A percentile compares a stretch with the other conserved stretches of the same genome.
Conservation (phyloP, 2,113 vertebrate genomes). For the Microcebus tavaratra region DNA sequence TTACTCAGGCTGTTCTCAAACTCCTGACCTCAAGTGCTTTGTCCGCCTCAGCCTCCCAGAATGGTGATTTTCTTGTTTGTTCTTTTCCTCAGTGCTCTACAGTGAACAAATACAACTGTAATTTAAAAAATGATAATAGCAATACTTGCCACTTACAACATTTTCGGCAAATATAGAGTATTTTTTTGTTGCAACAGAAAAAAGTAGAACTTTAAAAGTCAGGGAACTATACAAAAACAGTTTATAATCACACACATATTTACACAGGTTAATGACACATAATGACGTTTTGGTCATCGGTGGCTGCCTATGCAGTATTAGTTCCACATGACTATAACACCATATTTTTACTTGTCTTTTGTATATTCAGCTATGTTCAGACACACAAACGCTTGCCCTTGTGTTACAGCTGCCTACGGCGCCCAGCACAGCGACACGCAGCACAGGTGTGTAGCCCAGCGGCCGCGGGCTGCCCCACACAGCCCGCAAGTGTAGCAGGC, state of each 20-base stretch:
- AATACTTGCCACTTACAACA: background rate
- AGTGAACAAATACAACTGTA: background rate
- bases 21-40: too few relatives aligned
- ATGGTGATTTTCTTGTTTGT: background rate
- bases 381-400: background rate
- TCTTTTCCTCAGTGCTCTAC: background rate
- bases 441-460: background rate
- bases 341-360: background rate
- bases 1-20: too few relatives aligned
- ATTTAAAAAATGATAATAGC: background rate
- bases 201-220: conserved; percentile 38
- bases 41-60: too few relatives aligned
- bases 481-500: background rate
- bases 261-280: background rate
- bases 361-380: background rate
- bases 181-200: background rate
- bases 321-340: background rate
- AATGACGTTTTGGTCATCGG: background rate
- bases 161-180: background rate
- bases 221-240: background rate
- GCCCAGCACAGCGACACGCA: background rate
- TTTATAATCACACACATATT: background rate
- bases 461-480: background rate
- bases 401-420: background rate
- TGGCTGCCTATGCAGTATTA: background rate